Evolutionary conservation across 1,140 invertebrate genomes (phyloP).

Genomic region (Macrotrachela quadricornifera): DNA sequence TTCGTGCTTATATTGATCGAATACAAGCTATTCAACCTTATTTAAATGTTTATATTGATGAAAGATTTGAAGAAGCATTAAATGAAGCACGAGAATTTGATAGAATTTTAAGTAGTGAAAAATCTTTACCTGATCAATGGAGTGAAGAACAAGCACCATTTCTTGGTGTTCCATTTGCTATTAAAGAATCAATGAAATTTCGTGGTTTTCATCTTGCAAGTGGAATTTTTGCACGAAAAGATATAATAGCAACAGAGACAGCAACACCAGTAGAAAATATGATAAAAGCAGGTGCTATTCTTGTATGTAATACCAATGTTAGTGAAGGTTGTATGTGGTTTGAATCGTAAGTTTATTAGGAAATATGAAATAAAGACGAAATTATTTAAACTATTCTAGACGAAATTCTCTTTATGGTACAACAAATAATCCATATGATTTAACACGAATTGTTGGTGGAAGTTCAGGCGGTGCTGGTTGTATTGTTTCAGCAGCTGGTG

Average conservation of each 20-base stretch:
- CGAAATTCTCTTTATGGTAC: slow-evolving; percentile 61
- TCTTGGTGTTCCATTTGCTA: slow-evolving; percentile 24
- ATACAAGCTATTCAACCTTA: slow-evolving; percentile 18
- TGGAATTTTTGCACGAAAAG: slow-evolving; percentile 38
- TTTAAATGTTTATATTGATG: slow-evolving; percentile 19
- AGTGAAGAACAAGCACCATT: slow-evolving; percentile 18
- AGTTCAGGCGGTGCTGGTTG: slow-evolving; percentile 28
- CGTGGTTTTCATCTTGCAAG: slow-evolving; percentile 17
- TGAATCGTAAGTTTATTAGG: slow-evolving; percentile 40
- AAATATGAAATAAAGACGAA: too few relatives aligned
- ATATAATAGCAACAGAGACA: slow-evolving; percentile 39
- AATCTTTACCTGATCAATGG: neutral
- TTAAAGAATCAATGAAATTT: slow-evolving; percentile 17
- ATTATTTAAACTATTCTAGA: too few relatives aligned
- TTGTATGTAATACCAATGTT: slow-evolving; percentile 53
- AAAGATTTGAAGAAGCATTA: slow-evolving; percentile 19
- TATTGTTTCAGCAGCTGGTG: slow-evolving; percentile 45
- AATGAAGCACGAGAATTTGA: slow-evolving; percentile 19
- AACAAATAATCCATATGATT: slow-evolving; percentile 67
- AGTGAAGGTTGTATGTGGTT: slow-evolving; percentile 51
- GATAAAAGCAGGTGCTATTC: slow-evolving; percentile 48
- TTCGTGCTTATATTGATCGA: slow-evolving; percentile 18
- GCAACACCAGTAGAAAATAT: slow-evolving; percentile 42
- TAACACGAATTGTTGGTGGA: slow-evolving; percentile 22
- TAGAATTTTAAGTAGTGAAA: slow-evolving; percentile 12